phyloP scores from a whole-genome alignment of 2,113 vertebrate species.

The Corapipo altera region DNA sequence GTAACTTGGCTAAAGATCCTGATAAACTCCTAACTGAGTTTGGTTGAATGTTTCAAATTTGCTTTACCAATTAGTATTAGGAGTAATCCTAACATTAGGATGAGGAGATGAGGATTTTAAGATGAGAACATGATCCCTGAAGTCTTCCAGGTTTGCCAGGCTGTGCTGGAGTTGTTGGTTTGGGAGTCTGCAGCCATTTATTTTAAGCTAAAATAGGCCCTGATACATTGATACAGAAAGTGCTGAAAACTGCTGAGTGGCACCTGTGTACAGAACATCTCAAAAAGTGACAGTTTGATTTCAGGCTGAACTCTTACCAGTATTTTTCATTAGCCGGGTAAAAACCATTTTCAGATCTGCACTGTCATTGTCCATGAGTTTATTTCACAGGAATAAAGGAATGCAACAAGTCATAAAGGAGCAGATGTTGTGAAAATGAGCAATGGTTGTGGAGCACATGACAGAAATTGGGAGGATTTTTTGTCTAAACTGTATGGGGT shows the following conservation, averaged over 20 bases:
- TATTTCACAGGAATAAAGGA: background rate
- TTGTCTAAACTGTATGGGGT: rapidly evolving
- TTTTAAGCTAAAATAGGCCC: background rate
- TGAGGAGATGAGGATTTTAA: background rate
- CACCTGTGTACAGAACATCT: background rate
- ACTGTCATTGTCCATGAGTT: background rate
- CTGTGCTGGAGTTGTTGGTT: background rate
- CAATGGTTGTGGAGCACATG: rapidly evolving
- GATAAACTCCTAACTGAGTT: background rate
- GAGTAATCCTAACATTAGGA: background rate
- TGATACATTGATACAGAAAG: background rate
- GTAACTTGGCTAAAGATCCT: background rate
- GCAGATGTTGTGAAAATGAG: background rate
- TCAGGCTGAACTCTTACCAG: background rate
- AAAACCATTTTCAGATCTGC: background rate
- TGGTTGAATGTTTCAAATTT: background rate
- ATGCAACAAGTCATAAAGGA: background rate
- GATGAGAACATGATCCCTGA: background rate
- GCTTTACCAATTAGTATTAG: background rate
- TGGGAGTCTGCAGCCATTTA: background rate
- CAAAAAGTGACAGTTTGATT: background rate
- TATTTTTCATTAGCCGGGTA: background rate
- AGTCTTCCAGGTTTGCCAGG: background rate
- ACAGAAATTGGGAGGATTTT: background rate
- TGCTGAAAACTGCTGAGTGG: background rate